Percentiles rank a stretch among this genome's conserved stretches.
These are phyloP conservation scores for Spinus pinus DNA, from an alignment of 2,797 vertebrate species.

Conservation along the genomic window DNA sequence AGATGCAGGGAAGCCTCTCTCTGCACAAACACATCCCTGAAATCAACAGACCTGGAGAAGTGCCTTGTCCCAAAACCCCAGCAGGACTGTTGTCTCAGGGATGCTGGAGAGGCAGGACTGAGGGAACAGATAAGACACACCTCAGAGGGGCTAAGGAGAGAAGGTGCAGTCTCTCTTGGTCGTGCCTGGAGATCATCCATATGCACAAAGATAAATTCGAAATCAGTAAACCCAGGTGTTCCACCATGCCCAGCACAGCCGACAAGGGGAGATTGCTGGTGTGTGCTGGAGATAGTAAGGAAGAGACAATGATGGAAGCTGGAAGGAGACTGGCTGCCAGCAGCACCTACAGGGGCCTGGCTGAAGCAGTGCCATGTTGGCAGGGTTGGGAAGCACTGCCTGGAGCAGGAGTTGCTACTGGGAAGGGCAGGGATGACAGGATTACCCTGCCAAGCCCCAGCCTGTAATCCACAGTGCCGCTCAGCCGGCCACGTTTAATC, in stretches of 20 bases:
- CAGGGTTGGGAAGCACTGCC: background rate
- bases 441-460: slow-evolving; percentile 26
- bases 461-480: background rate
- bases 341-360: fast-evolving
- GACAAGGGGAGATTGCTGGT: too few relatives aligned
- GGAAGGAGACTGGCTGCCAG: background rate
- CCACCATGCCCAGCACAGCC: fast-evolving
- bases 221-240: background rate
- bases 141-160: fast-evolving
- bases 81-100: fast-evolving
- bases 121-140: background rate
- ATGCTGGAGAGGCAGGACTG: background rate
- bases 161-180: background rate
- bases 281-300: background rate
- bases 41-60: background rate
- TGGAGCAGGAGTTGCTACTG: background rate
- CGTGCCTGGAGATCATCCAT: background rate
- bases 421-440: slow-evolving; percentile 48
- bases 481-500: background rate
- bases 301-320: background rate
- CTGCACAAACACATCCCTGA: background rate
- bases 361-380: fast-evolving
- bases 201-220: background rate
- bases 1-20: background rate
- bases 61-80: background rate